Conservation (phyloP, 92 coral and sea anemone genomes). For the Palythoa grandis region DNA sequence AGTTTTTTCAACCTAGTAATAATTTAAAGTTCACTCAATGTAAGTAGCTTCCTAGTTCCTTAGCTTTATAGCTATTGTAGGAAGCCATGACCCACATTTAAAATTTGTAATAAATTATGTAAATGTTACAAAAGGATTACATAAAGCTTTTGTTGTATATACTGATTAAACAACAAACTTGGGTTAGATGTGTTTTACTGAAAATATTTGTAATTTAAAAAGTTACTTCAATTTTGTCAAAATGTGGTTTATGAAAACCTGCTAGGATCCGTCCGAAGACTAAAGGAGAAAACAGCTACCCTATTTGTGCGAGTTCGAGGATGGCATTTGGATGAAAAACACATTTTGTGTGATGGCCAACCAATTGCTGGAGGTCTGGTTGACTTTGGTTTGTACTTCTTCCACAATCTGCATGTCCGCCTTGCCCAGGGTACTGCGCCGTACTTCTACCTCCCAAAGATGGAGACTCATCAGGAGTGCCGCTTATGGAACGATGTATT, state of each 20-base stretch:
- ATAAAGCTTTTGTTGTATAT: not conserved
- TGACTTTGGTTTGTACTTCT: slow-evolving; percentile 98
- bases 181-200: too few relatives aligned
- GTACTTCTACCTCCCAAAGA: slow-evolving; percentile 94
- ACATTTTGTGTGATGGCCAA: slow-evolving; percentile 90
- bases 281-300: slow-evolving; percentile 89
- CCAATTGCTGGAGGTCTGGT: slow-evolving; percentile 94
- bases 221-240: not conserved
- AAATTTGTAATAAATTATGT: too few relatives aligned
- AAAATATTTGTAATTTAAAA: too few relatives aligned
- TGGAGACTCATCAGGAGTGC: slow-evolving; percentile 94
- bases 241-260: not conserved
- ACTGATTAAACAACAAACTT: too few relatives aligned
- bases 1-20: too few relatives aligned
- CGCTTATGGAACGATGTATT: slow-evolving; percentile 98
- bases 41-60: too few relatives aligned
- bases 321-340: slow-evolving; percentile 96
- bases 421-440: slow-evolving; percentile 88
- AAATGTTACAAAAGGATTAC: too few relatives aligned
- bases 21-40: too few relatives aligned
- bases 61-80: too few relatives aligned
- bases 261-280: slow-evolving; percentile 84
- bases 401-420: slow-evolving; percentile 85
- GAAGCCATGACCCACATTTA: too few relatives aligned
- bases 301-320: slow-evolving; percentile 92